These are phyloP conservation scores for human (Homo sapiens) DNA, from an alignment of 2,113 vertebrate species.

Conservation along the genomic window GRCh38 chr6:37486001-37486500, in stretches of 20 bases:
- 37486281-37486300: background rate
- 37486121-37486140: background rate
- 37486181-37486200: background rate
- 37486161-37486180: background rate
- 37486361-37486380: background rate
- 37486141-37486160: background rate
- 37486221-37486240: background rate
- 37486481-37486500: background rate
- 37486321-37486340: background rate
- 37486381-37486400: background rate
- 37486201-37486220: background rate
- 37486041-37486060: background rate
- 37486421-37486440: background rate
- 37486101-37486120: background rate
- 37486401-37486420: background rate
- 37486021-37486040: background rate
- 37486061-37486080: background rate
- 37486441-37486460: background rate
- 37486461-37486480: background rate
- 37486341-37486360: background rate
- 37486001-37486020: background rate
- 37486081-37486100: background rate
- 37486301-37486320: background rate
- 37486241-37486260: background rate
- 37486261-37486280: background rate